Evolutionary conservation across 2,888 invertebrate genomes (phyloP).

Genomic region (Drosophila testacea): DNA sequence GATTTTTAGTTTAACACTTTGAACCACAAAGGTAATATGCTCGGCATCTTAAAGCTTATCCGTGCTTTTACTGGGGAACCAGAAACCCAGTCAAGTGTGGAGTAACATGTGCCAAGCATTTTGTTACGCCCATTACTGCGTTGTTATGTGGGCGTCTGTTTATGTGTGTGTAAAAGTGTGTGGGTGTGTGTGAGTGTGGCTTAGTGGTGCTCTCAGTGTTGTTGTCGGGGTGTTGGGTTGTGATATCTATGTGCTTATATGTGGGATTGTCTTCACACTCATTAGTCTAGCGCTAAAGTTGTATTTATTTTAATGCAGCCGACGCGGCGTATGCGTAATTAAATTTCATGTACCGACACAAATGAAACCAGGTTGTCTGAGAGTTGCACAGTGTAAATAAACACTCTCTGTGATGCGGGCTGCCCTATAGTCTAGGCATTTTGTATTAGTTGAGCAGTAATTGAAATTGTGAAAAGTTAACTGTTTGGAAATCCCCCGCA

Average conservation of each 20-base stretch:
- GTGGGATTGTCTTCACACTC: constrained; percentile 51
- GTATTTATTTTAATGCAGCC: constrained; percentile 29
- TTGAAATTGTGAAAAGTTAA: constrained; percentile 59
- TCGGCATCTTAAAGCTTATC: not conserved
- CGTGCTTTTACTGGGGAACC: not conserved
- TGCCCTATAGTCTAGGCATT: constrained; percentile 12
- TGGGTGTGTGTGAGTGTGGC: constrained; percentile 1
- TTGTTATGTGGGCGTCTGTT: constrained; percentile 37
- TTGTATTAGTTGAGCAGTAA: constrained; percentile 34
- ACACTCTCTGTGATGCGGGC: constrained; percentile 11
- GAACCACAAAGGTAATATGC: constrained; percentile 23
- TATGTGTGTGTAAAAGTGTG: not conserved
- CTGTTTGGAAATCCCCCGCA: constrained; percentile 52
- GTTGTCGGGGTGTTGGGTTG: constrained; percentile 9
- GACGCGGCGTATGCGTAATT: constrained; percentile 72
- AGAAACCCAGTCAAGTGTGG: constrained; percentile 45
- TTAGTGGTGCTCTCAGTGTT: not conserved
- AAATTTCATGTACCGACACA: constrained; percentile 59
- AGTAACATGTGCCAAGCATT: constrained; percentile 33
- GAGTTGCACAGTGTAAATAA: constrained; percentile 17
- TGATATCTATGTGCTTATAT: constrained; percentile 13
- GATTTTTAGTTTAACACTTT: not conserved
- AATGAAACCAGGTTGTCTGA: constrained; percentile 63
- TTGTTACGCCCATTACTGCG: constrained; percentile 36
- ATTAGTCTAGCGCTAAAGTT: constrained; percentile 63